Evolutionary conservation across 2,888 invertebrate species (phyloP), one percentile per base, ranked within the genome.

Genomic region (Dasypogon diadema): DNA sequence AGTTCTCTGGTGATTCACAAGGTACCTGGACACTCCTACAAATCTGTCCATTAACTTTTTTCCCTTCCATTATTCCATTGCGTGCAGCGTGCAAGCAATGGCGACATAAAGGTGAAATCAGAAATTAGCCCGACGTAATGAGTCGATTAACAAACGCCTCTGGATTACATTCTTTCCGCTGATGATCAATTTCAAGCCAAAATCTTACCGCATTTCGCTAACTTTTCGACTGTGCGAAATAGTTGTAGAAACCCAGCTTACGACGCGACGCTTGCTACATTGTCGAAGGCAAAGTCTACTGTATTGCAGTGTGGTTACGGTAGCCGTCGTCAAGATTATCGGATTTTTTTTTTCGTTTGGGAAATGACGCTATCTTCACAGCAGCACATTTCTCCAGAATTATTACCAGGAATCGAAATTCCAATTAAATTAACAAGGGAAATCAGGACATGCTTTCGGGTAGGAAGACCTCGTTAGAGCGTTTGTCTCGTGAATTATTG

Each of bases 401-500:
- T 30, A 30, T 30, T 30, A 30, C 34, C 34, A 12, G 42, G 21
- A 65, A 24, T 46, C 24, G 46, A 48, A 65, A 46, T 65, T 65
- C 54, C 70, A 70, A 70, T 70, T 70, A 70, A 70, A 54, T 26
- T 70, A 70, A 70, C 54, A 54, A 70, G 54, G 34, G 51, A 51
- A 70, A 70, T n/a, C 54, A 70, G 70, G 51, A 70, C 54, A 70
- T 26, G 18, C 22, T 70, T 70, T 30, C 34, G 24, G 54, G 12
- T 16, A 22, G 54, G 54, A 51, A 70, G n/a, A 21, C 54, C 51
- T 54, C 51, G 54, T 54, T 65, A 65, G 46, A 70, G 54, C 18
- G 70, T 54, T 70, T 70, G 51, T 70, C 51, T 54, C 34, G 54
- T 54, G 54, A 70, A 70, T 70, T 70, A 70, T 70, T 70, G 70